Evolutionary conservation across 2,113 vertebrate genomes (phyloP).

Genomic region (Gallinago paraguaiae): DNA sequence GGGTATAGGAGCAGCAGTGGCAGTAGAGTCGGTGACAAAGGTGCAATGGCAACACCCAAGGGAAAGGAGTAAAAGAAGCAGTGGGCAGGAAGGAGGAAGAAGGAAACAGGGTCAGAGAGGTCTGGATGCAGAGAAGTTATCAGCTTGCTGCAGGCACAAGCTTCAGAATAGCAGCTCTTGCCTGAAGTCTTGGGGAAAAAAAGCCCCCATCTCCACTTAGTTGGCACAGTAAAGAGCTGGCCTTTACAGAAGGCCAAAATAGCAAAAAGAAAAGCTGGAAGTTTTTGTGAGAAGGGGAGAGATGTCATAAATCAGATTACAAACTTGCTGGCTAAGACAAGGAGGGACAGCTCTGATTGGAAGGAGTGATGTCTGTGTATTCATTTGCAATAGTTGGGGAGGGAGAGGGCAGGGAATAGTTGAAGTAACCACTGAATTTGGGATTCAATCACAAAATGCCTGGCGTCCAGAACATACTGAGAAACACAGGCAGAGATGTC

Average conservation of each 20-base stretch:
- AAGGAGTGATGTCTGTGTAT: background rate
- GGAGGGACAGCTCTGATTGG: background rate
- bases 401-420: background rate
- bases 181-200: background rate
- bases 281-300: background rate
- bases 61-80: background rate
- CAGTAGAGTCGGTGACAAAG: background rate
- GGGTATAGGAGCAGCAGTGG: background rate
- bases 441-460: background rate
- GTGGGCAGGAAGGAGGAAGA: accelerated
- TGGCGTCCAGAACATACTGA: background rate
- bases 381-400: background rate
- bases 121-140: background rate
- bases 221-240: background rate
- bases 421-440: background rate
- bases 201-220: background rate
- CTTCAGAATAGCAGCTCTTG: background rate
- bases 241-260: background rate
- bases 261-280: background rate
- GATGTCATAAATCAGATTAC: background rate
- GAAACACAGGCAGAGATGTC: background rate
- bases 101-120: background rate
- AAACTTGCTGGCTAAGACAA: background rate
- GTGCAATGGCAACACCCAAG: background rate
- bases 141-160: background rate